Conservation (phyloP, 2,113 vertebrate species). For the Gopherus flavomarginatus region DNA sequence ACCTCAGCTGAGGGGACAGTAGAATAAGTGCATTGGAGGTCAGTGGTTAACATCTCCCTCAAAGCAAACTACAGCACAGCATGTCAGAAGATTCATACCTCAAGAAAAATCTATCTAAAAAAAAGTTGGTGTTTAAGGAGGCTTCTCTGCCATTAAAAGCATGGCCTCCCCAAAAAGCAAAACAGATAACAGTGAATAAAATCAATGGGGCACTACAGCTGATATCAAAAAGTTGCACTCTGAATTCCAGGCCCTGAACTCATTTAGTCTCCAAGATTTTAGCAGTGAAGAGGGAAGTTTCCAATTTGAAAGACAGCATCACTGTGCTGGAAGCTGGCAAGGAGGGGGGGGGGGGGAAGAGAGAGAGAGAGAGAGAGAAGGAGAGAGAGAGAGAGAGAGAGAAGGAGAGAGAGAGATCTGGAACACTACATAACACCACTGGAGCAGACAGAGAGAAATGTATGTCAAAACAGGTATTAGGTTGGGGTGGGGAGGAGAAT, state of each 20-base stretch:
- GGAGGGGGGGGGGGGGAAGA: too few species aligned
- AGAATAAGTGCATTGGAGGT: not conserved
- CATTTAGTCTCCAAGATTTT: rapidly evolving
- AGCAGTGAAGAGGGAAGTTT: not conserved
- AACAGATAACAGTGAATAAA: not conserved
- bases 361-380: not conserved
- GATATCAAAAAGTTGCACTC: too few species aligned
- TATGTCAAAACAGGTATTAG: not conserved
- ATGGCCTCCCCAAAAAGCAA: not conserved
- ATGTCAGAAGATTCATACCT: not conserved
- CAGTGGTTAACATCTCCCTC: not conserved
- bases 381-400: not conserved
- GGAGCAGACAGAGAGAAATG: not conserved
- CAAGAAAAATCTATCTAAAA: not conserved
- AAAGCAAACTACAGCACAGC: rapidly evolving
- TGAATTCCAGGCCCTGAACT: not conserved
- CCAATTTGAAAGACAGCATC: not conserved
- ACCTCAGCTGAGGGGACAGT: not conserved
- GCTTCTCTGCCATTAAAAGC: not conserved
- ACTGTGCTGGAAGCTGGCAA: not conserved
- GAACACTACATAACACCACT: not conserved
- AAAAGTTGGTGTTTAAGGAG: not conserved
- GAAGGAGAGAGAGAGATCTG: not conserved
- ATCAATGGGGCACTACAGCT: too few species aligned
- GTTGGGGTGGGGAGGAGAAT: not conserved